These are phyloP conservation scores for Mesorhabditis spiculigera DNA, from an alignment of 2,888 invertebrate genomes.

Conservation along the genomic window DNA sequence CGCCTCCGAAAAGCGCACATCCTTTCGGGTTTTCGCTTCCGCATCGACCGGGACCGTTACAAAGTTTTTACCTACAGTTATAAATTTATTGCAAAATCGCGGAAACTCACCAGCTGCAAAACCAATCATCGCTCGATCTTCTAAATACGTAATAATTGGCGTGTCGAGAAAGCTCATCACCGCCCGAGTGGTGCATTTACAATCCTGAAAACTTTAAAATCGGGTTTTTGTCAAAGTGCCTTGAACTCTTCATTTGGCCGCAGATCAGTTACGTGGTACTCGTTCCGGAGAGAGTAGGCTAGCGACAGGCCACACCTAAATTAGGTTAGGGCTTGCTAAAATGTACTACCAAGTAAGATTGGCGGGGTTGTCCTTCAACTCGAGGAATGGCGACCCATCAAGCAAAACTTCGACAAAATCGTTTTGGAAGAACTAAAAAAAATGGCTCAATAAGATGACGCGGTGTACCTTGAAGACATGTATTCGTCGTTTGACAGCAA, in stretches of 20 bases:
- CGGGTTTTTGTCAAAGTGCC: neutral
- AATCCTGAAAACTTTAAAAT: too few relatives aligned
- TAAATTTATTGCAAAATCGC: too few relatives aligned
- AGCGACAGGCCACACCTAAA: slow-evolving; percentile 3
- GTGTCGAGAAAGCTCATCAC: too few relatives aligned
- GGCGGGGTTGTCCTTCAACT: neutral
- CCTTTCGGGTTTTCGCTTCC: too few relatives aligned
- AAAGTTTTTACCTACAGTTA: too few relatives aligned
- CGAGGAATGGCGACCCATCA: neutral
- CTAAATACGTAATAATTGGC: too few relatives aligned
- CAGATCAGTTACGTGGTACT: neutral
- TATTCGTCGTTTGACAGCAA: slow-evolving; percentile 39
- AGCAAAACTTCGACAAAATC: neutral
- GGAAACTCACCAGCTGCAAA: too few relatives aligned
- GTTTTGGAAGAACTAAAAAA: neutral
- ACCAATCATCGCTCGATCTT: too few relatives aligned
- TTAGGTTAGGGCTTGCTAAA: too few relatives aligned
- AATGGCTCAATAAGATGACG: neutral
- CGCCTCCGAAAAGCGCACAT: too few relatives aligned
- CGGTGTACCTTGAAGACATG: slow-evolving; percentile 52
- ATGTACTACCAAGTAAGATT: neutral
- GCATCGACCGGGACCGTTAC: too few relatives aligned
- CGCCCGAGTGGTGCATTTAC: too few relatives aligned
- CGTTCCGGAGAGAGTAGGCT: neutral
- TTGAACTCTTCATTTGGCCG: neutral